These are phyloP conservation scores for Lytechinus variegatus DNA, from an alignment of 35 echinoderm and acorn worm genomes.

Conservation along the genomic window DNA sequence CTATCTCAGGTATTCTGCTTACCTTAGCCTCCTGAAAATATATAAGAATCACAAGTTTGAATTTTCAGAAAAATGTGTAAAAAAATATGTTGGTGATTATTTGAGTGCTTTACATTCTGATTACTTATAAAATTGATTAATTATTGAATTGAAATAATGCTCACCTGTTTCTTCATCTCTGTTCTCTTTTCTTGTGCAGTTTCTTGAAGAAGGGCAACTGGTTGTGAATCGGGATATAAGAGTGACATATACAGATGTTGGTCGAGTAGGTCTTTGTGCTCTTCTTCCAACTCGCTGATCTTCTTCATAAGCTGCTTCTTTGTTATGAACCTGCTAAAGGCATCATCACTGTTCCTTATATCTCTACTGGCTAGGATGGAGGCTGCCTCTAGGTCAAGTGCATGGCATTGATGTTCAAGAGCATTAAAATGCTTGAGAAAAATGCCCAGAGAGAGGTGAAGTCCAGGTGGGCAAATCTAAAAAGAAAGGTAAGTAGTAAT, in stretches of 20 bases:
- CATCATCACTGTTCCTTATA: too few relatives aligned
- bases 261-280: background rate
- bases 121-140: background rate
- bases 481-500: background rate
- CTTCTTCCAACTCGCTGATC: background rate
- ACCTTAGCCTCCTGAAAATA: background rate
- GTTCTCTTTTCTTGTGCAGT: background rate
- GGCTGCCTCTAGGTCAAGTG: slow-evolving; percentile 59
- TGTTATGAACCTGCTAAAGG: too few relatives aligned
- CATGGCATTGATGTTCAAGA: slow-evolving; percentile 51
- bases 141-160: background rate
- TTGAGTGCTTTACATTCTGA: background rate
- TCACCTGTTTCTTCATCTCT: background rate
- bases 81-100: background rate
- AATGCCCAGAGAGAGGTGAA: slow-evolving; percentile 67
- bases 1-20: background rate
- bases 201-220: background rate
- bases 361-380: too few relatives aligned
- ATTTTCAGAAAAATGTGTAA: background rate
- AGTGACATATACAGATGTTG: slow-evolving; percentile 21
- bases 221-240: background rate
- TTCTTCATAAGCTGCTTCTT: background rate
- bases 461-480: slow-evolving; percentile 73
- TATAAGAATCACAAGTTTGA: background rate
- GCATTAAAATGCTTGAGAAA: slow-evolving; percentile 61